These are phyloP conservation scores for Neoitamus cyanurus DNA, from an alignment of 2,888 invertebrate species.

Conservation along the genomic window DNA sequence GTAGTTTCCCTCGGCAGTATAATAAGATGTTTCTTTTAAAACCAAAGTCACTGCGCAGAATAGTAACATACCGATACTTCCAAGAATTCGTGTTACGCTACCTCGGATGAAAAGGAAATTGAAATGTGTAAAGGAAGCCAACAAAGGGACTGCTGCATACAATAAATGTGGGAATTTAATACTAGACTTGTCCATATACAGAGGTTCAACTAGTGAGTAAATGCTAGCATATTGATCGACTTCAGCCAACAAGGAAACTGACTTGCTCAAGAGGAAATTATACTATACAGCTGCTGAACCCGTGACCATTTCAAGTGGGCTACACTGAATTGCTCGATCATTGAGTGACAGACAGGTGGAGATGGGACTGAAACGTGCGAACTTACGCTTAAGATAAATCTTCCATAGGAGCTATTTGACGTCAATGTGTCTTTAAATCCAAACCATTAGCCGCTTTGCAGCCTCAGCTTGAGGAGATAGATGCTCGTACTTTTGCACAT, in stretches of 20 bases:
- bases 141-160: background rate
- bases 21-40: background rate
- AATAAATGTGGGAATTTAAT: background rate
- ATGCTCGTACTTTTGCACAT: background rate
- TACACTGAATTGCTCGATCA: background rate
- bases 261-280: background rate
- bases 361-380: background rate
- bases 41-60: background rate
- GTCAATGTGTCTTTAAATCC: slow-evolving; percentile 16
- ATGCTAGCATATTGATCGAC: slow-evolving; percentile 10
- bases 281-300: background rate
- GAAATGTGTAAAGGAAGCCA: background rate
- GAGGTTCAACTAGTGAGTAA: background rate
- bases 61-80: background rate
- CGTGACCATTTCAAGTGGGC: background rate
- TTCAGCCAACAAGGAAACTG: background rate
- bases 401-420: background rate
- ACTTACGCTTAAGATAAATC: slow-evolving; percentile 16
- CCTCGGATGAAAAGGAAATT: background rate
- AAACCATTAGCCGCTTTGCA: background rate
- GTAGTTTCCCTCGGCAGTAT: background rate
- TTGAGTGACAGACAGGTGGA: background rate
- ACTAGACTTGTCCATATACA: background rate
- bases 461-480: background rate
- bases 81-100: background rate